A percentile compares a stretch with the other conserved stretches of the same genome.
phyloP scores from a whole-genome alignment of 2,888 invertebrate species.

The Sminthurides aquaticus region DNA sequence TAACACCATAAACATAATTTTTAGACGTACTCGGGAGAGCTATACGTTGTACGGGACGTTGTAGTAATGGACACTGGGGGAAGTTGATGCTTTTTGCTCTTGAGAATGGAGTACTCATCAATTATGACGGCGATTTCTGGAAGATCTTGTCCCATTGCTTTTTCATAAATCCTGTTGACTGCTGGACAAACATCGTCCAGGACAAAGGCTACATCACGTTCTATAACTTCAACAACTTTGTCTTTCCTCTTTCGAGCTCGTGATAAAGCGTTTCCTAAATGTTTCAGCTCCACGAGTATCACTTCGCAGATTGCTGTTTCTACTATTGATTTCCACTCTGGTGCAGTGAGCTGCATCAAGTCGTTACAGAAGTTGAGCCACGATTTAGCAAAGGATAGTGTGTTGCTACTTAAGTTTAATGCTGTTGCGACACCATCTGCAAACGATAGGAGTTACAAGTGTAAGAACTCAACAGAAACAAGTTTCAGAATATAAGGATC shows the following conservation, averaged over 20 bases:
- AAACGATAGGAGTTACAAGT: slow-evolving; percentile 33
- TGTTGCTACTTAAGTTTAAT: slow-evolving; percentile 70
- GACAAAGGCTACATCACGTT: slow-evolving; percentile 65
- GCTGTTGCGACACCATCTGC: slow-evolving; percentile 55
- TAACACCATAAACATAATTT: too few relatives aligned
- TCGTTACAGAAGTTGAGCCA: slow-evolving; percentile 67
- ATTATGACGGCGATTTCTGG: slow-evolving; percentile 33
- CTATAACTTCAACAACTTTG: slow-evolving; percentile 54
- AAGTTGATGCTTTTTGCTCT: slow-evolving; percentile 8
- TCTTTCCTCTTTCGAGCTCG: slow-evolving; percentile 50
- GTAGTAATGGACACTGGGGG: slow-evolving; percentile 10
- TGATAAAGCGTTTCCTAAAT: slow-evolving; percentile 53
- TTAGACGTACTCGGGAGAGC: slow-evolving; percentile 24
- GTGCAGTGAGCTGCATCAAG: slow-evolving; percentile 65
- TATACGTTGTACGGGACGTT: slow-evolving; percentile 18
- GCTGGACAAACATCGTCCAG: slow-evolving; percentile 59
- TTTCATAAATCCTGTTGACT: slow-evolving; percentile 56
- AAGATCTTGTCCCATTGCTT: slow-evolving; percentile 45
- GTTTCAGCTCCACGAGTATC: slow-evolving; percentile 65
- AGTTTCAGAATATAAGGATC: too few relatives aligned
- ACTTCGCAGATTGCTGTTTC: slow-evolving; percentile 66
- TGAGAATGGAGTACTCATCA: slow-evolving; percentile 27
- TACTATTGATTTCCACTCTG: slow-evolving; percentile 65
- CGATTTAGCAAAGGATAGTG: slow-evolving; percentile 69
- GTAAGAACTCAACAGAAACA: too few relatives aligned